Evolutionary conservation across 2,888 invertebrate genomes (phyloP).

Genomic region (Pardosa pseudoannulata): DNA sequence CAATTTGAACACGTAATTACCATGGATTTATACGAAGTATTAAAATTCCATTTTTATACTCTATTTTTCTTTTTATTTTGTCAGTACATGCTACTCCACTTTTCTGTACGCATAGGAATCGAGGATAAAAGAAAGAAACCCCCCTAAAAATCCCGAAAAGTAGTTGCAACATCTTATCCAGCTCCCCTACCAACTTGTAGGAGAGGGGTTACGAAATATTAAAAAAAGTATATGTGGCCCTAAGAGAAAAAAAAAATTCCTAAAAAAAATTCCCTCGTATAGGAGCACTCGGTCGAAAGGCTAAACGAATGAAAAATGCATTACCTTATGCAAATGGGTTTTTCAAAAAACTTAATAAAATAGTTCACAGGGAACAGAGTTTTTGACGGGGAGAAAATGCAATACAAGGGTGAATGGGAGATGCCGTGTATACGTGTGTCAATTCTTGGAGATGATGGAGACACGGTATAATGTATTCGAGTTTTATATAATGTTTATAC

Average conservation of each 20-base stretch:
- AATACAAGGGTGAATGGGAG: conserved; percentile 27
- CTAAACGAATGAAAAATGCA: conserved; percentile 39
- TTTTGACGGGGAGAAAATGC: conserved; percentile 27
- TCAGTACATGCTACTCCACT: too few species aligned
- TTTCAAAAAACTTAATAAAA: conserved; percentile 26
- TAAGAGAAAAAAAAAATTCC: not conserved
- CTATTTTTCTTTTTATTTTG: too few species aligned
- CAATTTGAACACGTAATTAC: too few species aligned
- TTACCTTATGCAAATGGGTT: conserved; percentile 33
- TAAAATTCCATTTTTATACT: too few species aligned
- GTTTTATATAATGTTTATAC: conserved; percentile 23
- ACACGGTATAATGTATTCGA: conserved; percentile 4
- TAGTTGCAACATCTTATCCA: conserved; percentile 8
- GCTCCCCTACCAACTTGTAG: not conserved
- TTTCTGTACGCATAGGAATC: too few species aligned
- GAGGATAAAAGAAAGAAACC: not conserved
- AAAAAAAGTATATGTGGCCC: conserved; percentile 1
- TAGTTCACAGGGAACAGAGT: conserved; percentile 1
- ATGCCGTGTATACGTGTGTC: conserved; percentile 3
- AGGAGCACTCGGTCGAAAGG: conserved; percentile 14
- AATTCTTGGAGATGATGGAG: conserved; percentile 20
- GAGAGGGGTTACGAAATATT: conserved; percentile 8
- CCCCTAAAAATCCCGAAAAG: not conserved
- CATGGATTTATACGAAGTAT: too few species aligned
- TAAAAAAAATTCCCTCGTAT: conserved; percentile 5